These are phyloP conservation scores for Incurvaria masculella DNA, from an alignment of 2,888 invertebrate species.

Conservation along the genomic window DNA sequence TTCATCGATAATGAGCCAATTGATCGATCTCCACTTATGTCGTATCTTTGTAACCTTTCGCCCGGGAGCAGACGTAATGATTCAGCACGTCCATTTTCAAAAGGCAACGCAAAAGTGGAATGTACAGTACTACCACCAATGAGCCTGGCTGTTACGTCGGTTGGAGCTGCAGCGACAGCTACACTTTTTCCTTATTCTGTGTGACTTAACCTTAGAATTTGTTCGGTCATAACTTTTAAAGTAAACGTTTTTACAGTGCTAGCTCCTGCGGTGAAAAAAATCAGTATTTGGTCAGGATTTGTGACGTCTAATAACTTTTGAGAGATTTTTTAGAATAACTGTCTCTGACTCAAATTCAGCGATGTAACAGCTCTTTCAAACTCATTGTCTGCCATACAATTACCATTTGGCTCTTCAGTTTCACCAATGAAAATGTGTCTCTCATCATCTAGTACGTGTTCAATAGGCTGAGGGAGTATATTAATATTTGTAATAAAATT, in stretches of 20 bases:
- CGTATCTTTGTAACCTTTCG: constrained; percentile 4
- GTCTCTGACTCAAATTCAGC: background rate
- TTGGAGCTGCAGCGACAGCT: constrained; percentile 1
- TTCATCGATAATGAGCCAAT: constrained; percentile 3
- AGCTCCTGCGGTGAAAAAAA: too few species aligned
- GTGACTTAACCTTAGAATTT: too few species aligned
- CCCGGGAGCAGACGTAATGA: constrained; percentile 1
- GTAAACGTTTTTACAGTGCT: too few species aligned
- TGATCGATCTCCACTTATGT: constrained; percentile 4
- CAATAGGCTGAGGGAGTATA: background rate
- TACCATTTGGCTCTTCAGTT: background rate
- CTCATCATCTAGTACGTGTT: background rate
- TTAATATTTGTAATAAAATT: background rate
- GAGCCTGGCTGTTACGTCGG: constrained; percentile 1
- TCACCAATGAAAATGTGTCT: background rate
- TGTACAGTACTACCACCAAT: constrained; percentile 2
- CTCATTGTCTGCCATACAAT: background rate
- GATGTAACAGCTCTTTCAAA: background rate
- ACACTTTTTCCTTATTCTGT: background rate
- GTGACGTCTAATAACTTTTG: background rate
- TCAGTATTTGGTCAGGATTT: background rate
- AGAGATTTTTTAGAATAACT: background rate
- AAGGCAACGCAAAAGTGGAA: constrained; percentile 2
- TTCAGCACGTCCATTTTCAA: constrained; percentile 5
- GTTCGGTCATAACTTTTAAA: too few species aligned